Conservation (phyloP, 2,888 invertebrate genomes). For the Caenorhabditis angaria region DNA sequence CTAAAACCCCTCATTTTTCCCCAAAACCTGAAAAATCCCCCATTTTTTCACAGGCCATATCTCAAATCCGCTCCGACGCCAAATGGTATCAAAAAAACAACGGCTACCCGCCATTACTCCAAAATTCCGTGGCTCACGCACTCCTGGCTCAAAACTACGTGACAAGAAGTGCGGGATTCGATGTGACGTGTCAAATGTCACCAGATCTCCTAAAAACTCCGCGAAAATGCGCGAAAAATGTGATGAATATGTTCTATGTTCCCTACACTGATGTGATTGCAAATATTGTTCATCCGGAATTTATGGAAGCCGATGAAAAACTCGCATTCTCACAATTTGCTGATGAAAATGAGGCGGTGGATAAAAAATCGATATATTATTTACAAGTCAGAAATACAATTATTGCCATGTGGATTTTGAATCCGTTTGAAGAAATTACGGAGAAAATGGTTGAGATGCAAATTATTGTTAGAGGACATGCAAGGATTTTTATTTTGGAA, state of each 20-base stretch:
- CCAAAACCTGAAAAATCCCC: too few species aligned
- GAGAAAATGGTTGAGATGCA: conserved; percentile 22
- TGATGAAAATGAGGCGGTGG: too few species aligned
- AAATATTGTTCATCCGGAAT: conserved; percentile 72
- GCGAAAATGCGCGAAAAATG: conserved; percentile 21
- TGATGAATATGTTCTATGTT: conserved; percentile 42
- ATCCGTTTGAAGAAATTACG: conserved; percentile 70
- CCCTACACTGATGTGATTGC: conserved; percentile 37
- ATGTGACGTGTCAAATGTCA: conserved; percentile 28
- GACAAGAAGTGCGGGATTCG: conserved; percentile 28
- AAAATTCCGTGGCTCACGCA: conserved; percentile 27
- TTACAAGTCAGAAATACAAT: conserved; percentile 74
- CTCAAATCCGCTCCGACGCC: conserved; percentile 7
- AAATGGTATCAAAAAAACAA: conserved; percentile 21
- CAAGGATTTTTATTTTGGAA: conserved; percentile 28
- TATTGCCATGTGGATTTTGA: conserved; percentile 73
- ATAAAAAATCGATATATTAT: conserved; percentile 61
- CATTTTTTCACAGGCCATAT: conserved; percentile 7
- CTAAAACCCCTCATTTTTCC: too few species aligned
- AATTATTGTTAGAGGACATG: conserved; percentile 35
- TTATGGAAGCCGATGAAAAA: conserved; percentile 73
- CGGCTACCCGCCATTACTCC: conserved; percentile 30
- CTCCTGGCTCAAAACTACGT: conserved; percentile 25
- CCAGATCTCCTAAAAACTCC: conserved; percentile 25
- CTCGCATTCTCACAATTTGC: conserved; percentile 72